Evolutionary conservation across 1,140 invertebrate genomes (phyloP), one percentile per base, ranked within the genome.

Genomic region (Babylonia areolata): DNA sequence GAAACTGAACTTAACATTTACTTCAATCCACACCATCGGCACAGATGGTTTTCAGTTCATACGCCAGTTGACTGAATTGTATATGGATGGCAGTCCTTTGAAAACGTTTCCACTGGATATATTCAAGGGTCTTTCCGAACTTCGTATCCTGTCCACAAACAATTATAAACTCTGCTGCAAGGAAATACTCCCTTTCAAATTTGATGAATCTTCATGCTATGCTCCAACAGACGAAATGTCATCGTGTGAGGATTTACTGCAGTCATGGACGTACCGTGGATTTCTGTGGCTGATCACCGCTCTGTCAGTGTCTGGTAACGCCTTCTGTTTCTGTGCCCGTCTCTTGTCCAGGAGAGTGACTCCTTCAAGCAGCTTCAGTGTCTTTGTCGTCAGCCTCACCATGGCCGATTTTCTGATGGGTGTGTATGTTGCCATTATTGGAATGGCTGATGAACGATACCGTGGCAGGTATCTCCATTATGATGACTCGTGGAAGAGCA

Each of bases 361-460:
- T 35, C 11, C 35, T 35, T 11, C 20, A 1, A 37, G 71, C 15
- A 84, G 88, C 31, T 87, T 87, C 40, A 77, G 87, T 2, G 77
- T 86, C 9, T 88, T 91, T 28, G 85, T 91, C 37, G 84, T 88
- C 3, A 91, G 90, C 87, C 83, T 92, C 3, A 85, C 86, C 46
- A 28, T 89, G 11, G 88, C 91, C 31, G 92, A 92, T 78, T 84
- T 92, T 12, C 33, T 91, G 9, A 93, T 92, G 91, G 92, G 92
- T 23, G 75, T 93, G 0, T 93, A 93, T 64, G 33, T 93, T 51
- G 83, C 90, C 23, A 91, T 92, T 28, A 92, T 93, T 20, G 92
- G 90, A 37, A 71, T 82, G 1, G 90, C 91, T 15, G 91, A 93
- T 79, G 78, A 86, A n/a, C 23, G 75, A n/a, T 93, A 89, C 84